Base-by-base conservation (phyloP, 1,140 invertebrate species). In the Thrips palmi region DNA sequence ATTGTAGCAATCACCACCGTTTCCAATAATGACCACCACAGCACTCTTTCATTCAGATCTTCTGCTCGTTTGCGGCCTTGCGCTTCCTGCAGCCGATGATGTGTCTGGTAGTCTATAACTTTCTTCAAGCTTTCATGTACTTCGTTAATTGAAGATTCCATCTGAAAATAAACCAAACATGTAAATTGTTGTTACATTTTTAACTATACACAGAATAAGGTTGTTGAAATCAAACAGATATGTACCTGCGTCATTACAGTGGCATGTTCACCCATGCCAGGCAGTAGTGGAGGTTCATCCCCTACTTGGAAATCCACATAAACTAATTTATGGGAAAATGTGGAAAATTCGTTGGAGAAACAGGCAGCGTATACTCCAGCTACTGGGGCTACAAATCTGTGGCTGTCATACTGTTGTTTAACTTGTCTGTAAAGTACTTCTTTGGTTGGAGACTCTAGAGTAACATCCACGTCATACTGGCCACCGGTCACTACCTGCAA, bases 301-400 rank as follows among this genome's bases (percentile, higher is more conserved):
- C 91, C 91, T 22, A 92, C 83, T 74, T 92, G 85, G 47, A 97
- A 85, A 58, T 97, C 93, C 77, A 99, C 87, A 58, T 98, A 99
- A 8, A 99, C 85, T 41, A 97, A 69, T 65, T 99, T 99, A 52
- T 99, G 94, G n/a, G 89, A 93, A 61, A 97, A 97, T 25, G 93
- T 97, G 28, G 93, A 97, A 58, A 99, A 99, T 59, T 98, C 92
- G 64, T 99, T 99, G 52, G 89, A 94, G 56, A 99, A 99, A 60
- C 96, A 99, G 10, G 82, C 82, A 35, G 72, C 69, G 53, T 91
- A 92, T 4, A 82, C 65, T 41, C 87, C 86, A 41, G 68, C 64
- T 28, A 69, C 53, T 39, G 74, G 64, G 5, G 89, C 71, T 20
- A 68, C 74, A 62, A 92, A 97, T 24, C 74, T 77, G 55, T 87